phyloP scores from a whole-genome alignment of 2,797 vertebrate genomes.

The Vireo griseus region DNA sequence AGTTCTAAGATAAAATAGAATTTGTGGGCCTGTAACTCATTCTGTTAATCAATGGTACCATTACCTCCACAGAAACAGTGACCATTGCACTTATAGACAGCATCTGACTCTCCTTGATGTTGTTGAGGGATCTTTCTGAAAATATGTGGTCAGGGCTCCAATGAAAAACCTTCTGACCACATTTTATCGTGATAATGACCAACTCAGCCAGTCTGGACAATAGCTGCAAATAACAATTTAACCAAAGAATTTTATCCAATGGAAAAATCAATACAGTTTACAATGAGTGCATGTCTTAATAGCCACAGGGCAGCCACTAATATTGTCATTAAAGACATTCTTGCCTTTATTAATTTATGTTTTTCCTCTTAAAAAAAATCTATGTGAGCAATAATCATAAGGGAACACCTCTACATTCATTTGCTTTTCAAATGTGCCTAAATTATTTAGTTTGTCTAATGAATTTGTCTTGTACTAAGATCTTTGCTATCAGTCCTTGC shows the following conservation, averaged over 20 bases:
- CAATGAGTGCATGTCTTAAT: conserved; percentile 64
- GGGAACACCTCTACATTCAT: conserved; percentile 61
- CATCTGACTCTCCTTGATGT: not conserved
- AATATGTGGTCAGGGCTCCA: not conserved
- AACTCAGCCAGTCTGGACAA: not conserved
- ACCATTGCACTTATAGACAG: not conserved
- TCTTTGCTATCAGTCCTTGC: conserved; percentile 6
- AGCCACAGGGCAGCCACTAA: conserved; percentile 44
- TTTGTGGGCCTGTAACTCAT: not conserved
- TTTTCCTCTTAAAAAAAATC: conserved; percentile 70
- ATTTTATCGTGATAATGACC: not conserved
- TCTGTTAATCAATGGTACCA: not conserved
- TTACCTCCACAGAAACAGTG: not conserved
- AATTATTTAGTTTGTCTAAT: conserved; percentile 73
- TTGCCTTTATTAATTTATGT: conserved; percentile 67
- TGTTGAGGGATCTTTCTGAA: not conserved
- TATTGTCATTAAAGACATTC: conserved; percentile 56
- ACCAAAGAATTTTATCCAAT: conserved; percentile 49
- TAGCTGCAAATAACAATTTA: conserved; percentile 58
- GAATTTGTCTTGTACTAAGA: conserved; percentile 65
- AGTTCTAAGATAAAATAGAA: not conserved
- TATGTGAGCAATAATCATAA: conserved; percentile 54
- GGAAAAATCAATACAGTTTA: conserved; percentile 55
- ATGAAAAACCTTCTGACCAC: not conserved
- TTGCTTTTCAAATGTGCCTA: conserved; percentile 61